Evolutionary conservation across 2,113 vertebrate genomes (phyloP).

Genomic region (Calidris pygmaea): DNA sequence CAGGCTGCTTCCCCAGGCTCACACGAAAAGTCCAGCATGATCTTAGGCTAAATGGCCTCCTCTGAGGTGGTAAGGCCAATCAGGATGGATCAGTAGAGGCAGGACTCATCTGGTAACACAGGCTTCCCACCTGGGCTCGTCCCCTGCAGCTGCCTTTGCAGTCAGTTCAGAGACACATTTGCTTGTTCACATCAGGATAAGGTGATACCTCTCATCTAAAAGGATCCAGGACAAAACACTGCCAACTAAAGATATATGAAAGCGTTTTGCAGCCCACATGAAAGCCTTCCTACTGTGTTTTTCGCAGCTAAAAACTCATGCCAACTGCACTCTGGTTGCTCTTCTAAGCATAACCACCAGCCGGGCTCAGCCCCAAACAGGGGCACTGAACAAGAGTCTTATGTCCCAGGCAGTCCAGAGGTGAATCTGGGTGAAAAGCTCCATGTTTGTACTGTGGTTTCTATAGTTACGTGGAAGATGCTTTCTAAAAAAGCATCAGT

Average conservation of each 20-base stretch:
- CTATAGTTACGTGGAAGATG: neutral
- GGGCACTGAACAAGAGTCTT: neutral
- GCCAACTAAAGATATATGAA: neutral
- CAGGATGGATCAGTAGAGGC: neutral
- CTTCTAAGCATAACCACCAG: neutral
- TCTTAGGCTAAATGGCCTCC: neutral
- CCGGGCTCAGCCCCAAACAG: neutral
- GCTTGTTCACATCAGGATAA: neutral
- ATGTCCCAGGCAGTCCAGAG: neutral
- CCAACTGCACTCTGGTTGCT: neutral
- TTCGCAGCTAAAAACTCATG: neutral
- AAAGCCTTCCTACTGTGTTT: neutral
- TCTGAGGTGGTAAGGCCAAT: neutral
- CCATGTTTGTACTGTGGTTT: neutral
- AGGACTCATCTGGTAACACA: neutral
- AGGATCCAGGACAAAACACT: neutral
- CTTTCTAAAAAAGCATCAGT: neutral
- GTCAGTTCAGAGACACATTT: neutral
- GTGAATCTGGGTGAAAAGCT: neutral
- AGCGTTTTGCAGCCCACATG: neutral
- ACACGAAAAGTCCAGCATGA: neutral
- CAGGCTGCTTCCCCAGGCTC: neutral
- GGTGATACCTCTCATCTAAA: neutral
- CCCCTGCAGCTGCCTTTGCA: neutral
- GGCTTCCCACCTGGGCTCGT: neutral